A percentile compares a stretch with the other conserved stretches of the same genome.
Evolutionary conservation across 2,888 invertebrate genomes (phyloP).

Genomic region (Dastarcus helophoroides): DNA sequence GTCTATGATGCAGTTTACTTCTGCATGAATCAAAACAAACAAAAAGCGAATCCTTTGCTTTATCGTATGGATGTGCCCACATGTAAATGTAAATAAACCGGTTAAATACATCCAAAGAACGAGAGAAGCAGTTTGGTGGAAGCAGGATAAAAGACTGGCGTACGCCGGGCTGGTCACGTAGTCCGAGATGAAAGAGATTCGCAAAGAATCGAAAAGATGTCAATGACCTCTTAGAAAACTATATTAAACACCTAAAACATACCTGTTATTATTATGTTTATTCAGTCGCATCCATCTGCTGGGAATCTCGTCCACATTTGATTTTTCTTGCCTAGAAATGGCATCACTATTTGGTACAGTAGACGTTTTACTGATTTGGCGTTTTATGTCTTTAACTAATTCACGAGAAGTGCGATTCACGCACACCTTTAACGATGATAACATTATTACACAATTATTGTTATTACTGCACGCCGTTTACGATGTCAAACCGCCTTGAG

Average conservation of each 20-base stretch:
- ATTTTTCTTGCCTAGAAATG: slow-evolving; percentile 38
- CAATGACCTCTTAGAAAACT: slow-evolving; percentile 17
- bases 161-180: slow-evolving; percentile 25
- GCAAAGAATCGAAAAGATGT: slow-evolving; percentile 14
- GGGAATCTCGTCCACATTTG: slow-evolving; percentile 12
- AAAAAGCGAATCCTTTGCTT: no score
- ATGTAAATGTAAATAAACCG: no score
- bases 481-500: no score
- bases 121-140: no score
- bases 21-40: no score
- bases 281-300: slow-evolving; percentile 30
- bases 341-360: slow-evolving; percentile 50
- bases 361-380: slow-evolving; percentile 47
- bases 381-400: slow-evolving; percentile 21
- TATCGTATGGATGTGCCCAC: no score
- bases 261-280: slow-evolving; percentile 34
- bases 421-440: slow-evolving; percentile 17
- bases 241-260: slow-evolving; percentile 4
- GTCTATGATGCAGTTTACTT: no score
- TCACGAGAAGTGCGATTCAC: slow-evolving; percentile 26
- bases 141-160: slow-evolving; percentile 6
- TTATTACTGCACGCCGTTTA: no score
- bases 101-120: neutral
- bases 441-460: no score
- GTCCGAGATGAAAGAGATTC: slow-evolving; percentile 9